Base-by-base conservation (phyloP, 2,797 vertebrate genomes). In the Poeciliopsis presidionis region DNA sequence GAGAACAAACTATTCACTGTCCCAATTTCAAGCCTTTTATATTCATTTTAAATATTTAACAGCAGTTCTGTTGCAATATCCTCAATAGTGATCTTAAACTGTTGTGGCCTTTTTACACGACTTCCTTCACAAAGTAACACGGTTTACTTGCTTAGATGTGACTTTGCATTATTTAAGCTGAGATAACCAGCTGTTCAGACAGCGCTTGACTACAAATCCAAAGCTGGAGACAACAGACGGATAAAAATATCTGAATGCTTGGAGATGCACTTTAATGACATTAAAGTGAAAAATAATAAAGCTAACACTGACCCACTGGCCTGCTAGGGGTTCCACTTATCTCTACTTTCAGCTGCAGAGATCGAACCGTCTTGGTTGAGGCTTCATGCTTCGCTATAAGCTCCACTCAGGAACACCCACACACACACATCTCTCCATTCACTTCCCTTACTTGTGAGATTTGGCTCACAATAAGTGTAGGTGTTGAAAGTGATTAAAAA, bases 401-500 rank as follows among this genome's bases (percentile, higher is more conserved):
- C 88, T 90, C 85, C 76, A 77, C 87, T 87, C 2, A 33, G 77
- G 53, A 81, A 88, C 76, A 45, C 89, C 90, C 85, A 92, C 89
- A 87, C 78, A 65, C 88, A 81, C 86, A 83, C 85, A 85, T 82
- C 83, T 86, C 89, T 92, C 87, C 91, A 94, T 95, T 95, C 89
- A 95, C 88, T 92, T 86, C 7, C 81, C 39, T 74, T 78, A 84
- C 85, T 80, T 86, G 67, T 70, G 89, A 85, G 79, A 89, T 89
- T 92, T 93, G 91, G 90, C 92, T 93, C 91, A 90, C 91, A 90
- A 85, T 84, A 87, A 87, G 89, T 90, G 93, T 94, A 95, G 93
- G 95, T 94, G 94, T 94, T 88, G 73, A 92, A 93, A 93, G 91
- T 91, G 89, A 91, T 89, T 85, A 95, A 93, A 88, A 94, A 94